Percentiles rank a stretch among this genome's conserved stretches.
Conservation (phyloP, 2,797 vertebrate genomes). For the Scomberomorus guttatus region DNA sequence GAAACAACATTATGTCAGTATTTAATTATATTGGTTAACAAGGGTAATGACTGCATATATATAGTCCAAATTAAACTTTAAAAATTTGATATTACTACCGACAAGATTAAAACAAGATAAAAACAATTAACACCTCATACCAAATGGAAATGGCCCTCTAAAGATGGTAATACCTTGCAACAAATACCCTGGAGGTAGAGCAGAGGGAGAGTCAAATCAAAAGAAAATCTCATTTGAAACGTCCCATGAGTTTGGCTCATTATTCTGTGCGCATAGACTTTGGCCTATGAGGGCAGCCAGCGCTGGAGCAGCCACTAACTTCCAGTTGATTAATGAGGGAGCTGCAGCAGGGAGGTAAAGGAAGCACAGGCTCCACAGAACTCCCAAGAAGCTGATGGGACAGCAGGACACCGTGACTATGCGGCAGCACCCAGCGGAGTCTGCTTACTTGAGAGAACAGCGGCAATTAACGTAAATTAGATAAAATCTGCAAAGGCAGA, state of each 20-base stretch:
- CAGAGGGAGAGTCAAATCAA: conserved; percentile 82
- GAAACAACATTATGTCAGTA: conserved; percentile 30
- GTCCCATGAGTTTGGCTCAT: conserved; percentile 86
- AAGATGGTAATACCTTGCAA: conserved; percentile 75
- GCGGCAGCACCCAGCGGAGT: conserved; percentile 60
- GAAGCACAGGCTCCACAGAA: conserved; percentile 82
- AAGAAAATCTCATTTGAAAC: conserved; percentile 88
- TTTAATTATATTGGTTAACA: conserved; percentile 53
- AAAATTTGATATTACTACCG: conserved; percentile 33
- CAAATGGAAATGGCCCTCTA: conserved; percentile 70
- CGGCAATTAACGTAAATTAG: conserved; percentile 71
- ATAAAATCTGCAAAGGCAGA: conserved; percentile 54
- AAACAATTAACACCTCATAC: conserved; percentile 77
- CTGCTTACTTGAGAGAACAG: conserved; percentile 49
- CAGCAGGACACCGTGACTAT: conserved; percentile 82
- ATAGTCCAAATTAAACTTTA: conserved; percentile 40
- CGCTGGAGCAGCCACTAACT: conserved; percentile 87
- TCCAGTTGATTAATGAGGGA: conserved; percentile 94
- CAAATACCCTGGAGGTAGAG: conserved; percentile 73
- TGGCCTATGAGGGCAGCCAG: conserved; percentile 83
- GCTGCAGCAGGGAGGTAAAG: conserved; percentile 85
- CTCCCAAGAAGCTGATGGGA: conserved; percentile 86
- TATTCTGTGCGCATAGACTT: conserved; percentile 87
- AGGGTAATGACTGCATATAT: conserved; percentile 42
- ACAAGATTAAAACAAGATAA: conserved; percentile 73